Base-by-base conservation (phyloP, 2,888 invertebrate genomes). In the Camponotus fellah region DNA sequence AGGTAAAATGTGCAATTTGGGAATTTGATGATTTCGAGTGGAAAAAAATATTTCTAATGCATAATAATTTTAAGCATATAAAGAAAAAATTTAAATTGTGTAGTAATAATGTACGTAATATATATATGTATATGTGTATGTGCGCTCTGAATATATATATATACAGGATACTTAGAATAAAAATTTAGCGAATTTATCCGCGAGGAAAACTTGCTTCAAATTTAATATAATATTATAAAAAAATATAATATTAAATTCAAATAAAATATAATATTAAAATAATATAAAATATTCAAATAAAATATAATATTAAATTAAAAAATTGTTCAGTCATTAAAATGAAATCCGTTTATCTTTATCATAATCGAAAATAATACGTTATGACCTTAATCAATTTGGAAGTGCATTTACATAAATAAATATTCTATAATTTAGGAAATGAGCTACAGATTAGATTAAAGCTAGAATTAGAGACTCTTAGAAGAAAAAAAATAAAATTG, bases 381-480 rank as follows among this genome's bases (percentile, higher is more conserved):
- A 62, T 34, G 6, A 26, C 66, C 14, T 66, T 43, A 43, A 68
- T 77, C 56, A 43, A 68, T 32, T 8, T 12, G 56, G 17, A 43
- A 66, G 17, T 21, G 53, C 66, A 17, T 65, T 65, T 40, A 66
- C 1, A 40, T 21, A 56, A n/a, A 77, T 32, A 66, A 66, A 58
- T 68, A 60, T 71, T 80, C 46, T n/a, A n/a, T n/a, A 53, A 53
- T 80, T 71, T 46, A 9, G 60, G 12, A n/a, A 46, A 17, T 34
- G 26, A 60, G 32, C 37, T 17, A 8, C 26, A 17, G 12, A 69
- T 46, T 26, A 4, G n/a, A 6, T 34, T 21, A 12, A 34, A 12
- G 53, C 40, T 43, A 17, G 4, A 37, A 21, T 17, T 34, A 26
- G 26, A 32, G 26, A n/a, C 10, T 3, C 40, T 10, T 12, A 34